Evolutionary conservation across 2,888 invertebrate species (phyloP).

Genomic region (Eudemis profundana): DNA sequence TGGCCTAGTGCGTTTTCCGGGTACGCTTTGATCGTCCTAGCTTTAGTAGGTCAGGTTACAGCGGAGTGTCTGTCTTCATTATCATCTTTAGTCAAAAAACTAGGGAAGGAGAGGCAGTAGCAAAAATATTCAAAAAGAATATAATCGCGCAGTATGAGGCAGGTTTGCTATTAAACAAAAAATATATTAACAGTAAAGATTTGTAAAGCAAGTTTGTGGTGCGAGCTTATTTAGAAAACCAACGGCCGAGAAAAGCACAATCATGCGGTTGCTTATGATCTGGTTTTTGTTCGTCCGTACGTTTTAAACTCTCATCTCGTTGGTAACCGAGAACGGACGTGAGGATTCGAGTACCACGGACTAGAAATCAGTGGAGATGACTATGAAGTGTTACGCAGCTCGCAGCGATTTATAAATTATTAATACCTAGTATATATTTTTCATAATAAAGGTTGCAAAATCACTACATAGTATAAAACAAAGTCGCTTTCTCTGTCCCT

Average conservation of each 20-base stretch:
- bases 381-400: not conserved
- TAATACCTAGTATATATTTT: no score
- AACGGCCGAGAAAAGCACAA: slow-evolving; percentile 60
- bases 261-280: slow-evolving; percentile 74
- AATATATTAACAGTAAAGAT: slow-evolving; percentile 27
- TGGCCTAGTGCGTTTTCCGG: no score
- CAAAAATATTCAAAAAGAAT: no score
- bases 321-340: slow-evolving; percentile 71
- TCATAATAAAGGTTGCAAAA: no score
- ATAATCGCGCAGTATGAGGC: not conserved
- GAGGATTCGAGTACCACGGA: slow-evolving; percentile 52
- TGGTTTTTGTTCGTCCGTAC: slow-evolving; percentile 69
- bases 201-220: slow-evolving; percentile 32
- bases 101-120: no score
- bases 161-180: slow-evolving; percentile 4
- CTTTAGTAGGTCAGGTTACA: no score
- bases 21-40: no score
- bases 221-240: slow-evolving; percentile 41
- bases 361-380: slow-evolving; percentile 49
- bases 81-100: no score
- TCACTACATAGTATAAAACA: no score
- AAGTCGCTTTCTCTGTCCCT: no score
- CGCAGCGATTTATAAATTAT: not conserved
- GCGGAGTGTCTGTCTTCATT: no score
- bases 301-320: slow-evolving; percentile 69